Conservation (phyloP, 2,113 vertebrate species). For the Alligator mississippiensis region DNA sequence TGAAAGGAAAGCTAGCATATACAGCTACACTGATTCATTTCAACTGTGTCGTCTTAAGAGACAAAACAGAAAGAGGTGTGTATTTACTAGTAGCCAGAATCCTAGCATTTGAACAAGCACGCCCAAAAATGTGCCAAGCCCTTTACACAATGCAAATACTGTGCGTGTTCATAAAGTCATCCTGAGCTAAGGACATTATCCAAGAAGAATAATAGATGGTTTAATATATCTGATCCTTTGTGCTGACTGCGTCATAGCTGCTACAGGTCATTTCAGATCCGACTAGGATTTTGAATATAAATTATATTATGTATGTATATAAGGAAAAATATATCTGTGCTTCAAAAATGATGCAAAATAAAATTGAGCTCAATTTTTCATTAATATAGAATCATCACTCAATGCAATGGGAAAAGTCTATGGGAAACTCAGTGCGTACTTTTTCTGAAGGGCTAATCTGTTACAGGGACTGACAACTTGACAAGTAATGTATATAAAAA, state of each 20-base stretch:
- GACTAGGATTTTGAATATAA: constrained; percentile 54
- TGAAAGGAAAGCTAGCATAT: not conserved
- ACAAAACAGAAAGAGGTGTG: not conserved
- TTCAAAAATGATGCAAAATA: constrained; percentile 20
- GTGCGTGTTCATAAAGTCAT: constrained; percentile 4
- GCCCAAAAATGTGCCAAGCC: not conserved
- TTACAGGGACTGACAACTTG: constrained; percentile 29
- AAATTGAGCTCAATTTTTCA: constrained; percentile 59
- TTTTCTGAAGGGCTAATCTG: constrained; percentile 35
- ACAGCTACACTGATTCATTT: not conserved
- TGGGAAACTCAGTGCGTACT: constrained; percentile 32
- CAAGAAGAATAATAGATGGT: not conserved
- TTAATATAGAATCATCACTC: constrained; percentile 54
- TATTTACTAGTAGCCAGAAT: constrained; percentile 6
- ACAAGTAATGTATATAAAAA: constrained; percentile 37
- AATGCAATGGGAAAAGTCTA: not conserved
- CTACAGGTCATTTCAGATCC: constrained; percentile 45
- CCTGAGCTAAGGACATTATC: not conserved
- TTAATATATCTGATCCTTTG: constrained; percentile 38
- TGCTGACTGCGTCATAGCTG: constrained; percentile 31
- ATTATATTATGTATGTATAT: constrained; percentile 42
- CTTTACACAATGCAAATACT: not conserved
- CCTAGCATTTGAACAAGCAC: not conserved
- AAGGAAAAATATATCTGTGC: constrained; percentile 34
- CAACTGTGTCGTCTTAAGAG: not conserved